These are phyloP conservation scores for Notiomystis cincta DNA, from an alignment of 2,113 vertebrate genomes.

Conservation along the genomic window DNA sequence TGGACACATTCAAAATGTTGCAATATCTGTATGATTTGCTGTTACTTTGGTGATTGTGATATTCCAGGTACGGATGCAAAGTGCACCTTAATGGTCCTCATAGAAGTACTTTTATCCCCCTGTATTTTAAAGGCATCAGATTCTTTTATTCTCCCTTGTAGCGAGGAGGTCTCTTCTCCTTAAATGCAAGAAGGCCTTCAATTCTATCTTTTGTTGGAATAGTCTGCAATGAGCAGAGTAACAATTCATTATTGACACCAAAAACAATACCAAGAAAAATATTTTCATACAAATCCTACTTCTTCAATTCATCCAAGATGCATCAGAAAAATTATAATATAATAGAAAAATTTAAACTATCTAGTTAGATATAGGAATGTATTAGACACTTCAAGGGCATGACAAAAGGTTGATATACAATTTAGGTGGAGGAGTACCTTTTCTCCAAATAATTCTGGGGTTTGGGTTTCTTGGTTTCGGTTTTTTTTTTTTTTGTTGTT, in stretches of 20 bases:
- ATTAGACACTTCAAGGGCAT: not conserved
- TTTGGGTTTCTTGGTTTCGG: not conserved
- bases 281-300: not conserved
- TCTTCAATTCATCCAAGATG: not conserved
- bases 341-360: not conserved
- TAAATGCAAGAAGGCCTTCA: slow-evolving; percentile 95
- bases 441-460: not conserved
- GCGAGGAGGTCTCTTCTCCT: slow-evolving; percentile 89
- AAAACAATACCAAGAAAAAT: not conserved
- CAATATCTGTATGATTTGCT: not conserved
- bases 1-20: not conserved
- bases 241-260: not conserved
- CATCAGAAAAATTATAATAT: not conserved
- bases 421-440: not conserved
- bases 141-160: slow-evolving; percentile 88
- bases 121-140: slow-evolving; percentile 22
- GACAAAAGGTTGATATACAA: not conserved
- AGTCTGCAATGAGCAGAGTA: slow-evolving; percentile 77
- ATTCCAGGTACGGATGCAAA: slow-evolving; percentile 16
- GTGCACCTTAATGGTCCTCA: slow-evolving; percentile 39
- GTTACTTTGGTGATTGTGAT: slow-evolving; percentile 50
- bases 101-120: slow-evolving; percentile 11
- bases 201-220: slow-evolving; percentile 95
- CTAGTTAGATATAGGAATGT: not conserved
- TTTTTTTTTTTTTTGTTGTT: not conserved